Evolutionary conservation across 2,888 invertebrate genomes (phyloP).

Genomic region (Pammene aurita): DNA sequence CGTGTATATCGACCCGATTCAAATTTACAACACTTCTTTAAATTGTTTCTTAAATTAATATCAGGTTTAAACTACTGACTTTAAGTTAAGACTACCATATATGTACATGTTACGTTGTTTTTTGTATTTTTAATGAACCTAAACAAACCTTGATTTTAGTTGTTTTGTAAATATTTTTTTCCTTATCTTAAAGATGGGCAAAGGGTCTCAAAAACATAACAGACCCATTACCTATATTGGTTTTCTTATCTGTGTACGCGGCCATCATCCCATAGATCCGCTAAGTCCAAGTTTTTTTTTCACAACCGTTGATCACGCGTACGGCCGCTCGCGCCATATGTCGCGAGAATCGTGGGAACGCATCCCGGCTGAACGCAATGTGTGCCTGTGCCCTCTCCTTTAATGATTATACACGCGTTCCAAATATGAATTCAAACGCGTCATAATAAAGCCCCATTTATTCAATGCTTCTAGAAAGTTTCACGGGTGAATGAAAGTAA

Average conservation of each 20-base stretch:
- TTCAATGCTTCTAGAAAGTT: slow-evolving; percentile 43
- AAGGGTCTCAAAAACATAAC: neutral
- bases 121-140: neutral
- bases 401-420: slow-evolving; percentile 58
- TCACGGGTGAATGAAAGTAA: slow-evolving; percentile 32
- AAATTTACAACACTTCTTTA: neutral
- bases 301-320: slow-evolving; percentile 77
- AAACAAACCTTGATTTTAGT: neutral
- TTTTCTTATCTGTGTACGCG: slow-evolving; percentile 64
- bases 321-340: slow-evolving; percentile 79
- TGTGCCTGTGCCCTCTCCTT: slow-evolving; percentile 64
- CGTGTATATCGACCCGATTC: neutral
- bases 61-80: no score
- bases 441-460: slow-evolving; percentile 54
- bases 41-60: neutral
- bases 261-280: slow-evolving; percentile 74
- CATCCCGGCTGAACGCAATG: slow-evolving; percentile 73
- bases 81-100: no score
- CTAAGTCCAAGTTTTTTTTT: slow-evolving; percentile 76
- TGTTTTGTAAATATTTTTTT: neutral
- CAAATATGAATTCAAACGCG: slow-evolving; percentile 46
- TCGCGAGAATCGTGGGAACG: slow-evolving; percentile 81
- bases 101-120: neutral
- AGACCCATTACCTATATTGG: slow-evolving; percentile 43
- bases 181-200: slow-evolving; percentile 1